Evolutionary conservation across 2,888 invertebrate genomes (phyloP).

Genomic region (Geophilus truncorum): DNA sequence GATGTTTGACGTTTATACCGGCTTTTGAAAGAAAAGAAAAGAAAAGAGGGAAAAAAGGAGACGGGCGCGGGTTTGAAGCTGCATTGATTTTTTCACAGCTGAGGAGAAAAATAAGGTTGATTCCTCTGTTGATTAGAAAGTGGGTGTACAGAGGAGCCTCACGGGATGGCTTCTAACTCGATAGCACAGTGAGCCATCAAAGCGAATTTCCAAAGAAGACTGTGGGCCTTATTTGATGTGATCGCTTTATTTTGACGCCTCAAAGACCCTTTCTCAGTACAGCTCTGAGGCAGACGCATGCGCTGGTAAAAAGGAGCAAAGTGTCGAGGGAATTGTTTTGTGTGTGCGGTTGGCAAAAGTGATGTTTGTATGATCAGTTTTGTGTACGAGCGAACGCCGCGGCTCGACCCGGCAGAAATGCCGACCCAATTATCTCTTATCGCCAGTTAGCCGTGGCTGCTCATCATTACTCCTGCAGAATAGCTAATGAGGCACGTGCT

Average conservation of each 20-base stretch:
- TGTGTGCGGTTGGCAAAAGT: background rate
- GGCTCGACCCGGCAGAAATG: background rate
- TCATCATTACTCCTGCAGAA: background rate
- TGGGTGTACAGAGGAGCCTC: background rate
- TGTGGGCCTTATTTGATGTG: background rate
- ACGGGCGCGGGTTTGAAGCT: background rate
- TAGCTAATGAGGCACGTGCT: background rate
- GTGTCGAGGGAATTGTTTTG: background rate
- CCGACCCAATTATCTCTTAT: background rate
- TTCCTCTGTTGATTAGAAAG: constrained; percentile 12
- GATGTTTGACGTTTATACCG: background rate
- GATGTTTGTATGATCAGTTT: background rate
- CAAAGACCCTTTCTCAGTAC: background rate
- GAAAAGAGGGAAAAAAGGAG: background rate
- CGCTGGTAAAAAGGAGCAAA: background rate
- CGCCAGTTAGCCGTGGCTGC: background rate
- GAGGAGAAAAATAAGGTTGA: background rate
- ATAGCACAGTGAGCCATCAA: background rate
- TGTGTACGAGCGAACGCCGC: background rate
- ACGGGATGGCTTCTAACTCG: constrained; percentile 14
- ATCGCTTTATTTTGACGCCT: constrained; percentile 16
- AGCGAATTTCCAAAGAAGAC: constrained; percentile 11
- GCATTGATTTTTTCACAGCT: background rate
- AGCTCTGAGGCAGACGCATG: background rate
- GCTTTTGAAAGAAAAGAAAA: background rate